Evolutionary conservation across 2,113 vertebrate species (phyloP).

Genomic region (Caranx melampygus): DNA sequence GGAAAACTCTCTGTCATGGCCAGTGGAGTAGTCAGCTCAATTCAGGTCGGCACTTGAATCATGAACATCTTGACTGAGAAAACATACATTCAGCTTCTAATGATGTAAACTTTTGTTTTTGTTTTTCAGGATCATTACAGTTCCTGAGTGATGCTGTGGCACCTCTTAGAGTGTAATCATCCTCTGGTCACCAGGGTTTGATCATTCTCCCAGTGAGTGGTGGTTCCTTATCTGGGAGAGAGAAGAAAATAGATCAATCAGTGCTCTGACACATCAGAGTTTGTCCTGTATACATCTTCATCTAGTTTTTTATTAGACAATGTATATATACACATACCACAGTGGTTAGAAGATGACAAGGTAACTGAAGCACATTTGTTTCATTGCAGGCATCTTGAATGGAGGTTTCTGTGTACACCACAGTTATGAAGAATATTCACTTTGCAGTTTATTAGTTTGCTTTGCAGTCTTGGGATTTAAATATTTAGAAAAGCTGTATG

Average conservation of each 20-base stretch:
- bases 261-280: conserved; percentile 7
- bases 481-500: conserved; percentile 47
- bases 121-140: conserved; percentile 83
- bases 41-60: conserved; percentile 86
- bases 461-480: conserved; percentile 40
- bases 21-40: conserved; percentile 93
- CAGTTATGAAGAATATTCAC: conserved; percentile 44
- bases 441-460: conserved; percentile 36
- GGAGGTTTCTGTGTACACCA: conserved; percentile 25
- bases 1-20: conserved; percentile 96
- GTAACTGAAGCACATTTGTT: conserved; percentile 45
- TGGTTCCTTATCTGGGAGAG: background rate
- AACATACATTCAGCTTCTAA: background rate
- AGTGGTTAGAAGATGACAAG: conserved; percentile 1
- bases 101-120: background rate
- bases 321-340: conserved; percentile 24
- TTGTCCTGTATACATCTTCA: conserved; percentile 23
- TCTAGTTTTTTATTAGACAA: conserved; percentile 47
- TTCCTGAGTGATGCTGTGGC: conserved; percentile 64
- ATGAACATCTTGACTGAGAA: background rate
- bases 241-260: background rate
- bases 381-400: conserved; percentile 36
- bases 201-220: conserved; percentile 31
- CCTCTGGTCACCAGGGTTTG: conserved; percentile 12
- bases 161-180: background rate